Evolutionary conservation across 2,113 vertebrate species (phyloP), one percentile per base, ranked within the genome.

Genomic region (Phoenicopterus ruber): DNA sequence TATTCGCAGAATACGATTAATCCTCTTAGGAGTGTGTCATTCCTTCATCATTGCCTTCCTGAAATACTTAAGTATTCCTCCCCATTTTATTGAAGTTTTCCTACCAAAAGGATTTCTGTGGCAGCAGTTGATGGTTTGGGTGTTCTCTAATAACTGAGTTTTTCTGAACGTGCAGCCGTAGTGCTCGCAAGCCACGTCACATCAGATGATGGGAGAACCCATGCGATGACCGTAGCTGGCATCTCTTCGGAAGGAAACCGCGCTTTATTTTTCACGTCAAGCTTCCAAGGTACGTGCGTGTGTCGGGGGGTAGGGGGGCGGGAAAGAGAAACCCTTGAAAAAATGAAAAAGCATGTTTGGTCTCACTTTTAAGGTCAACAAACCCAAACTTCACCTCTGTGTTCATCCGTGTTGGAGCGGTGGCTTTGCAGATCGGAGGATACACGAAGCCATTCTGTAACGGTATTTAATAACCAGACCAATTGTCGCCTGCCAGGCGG

Each of bases 331-430:
- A 47, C 17, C 44, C 31, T 47, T 47, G 40, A 38, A 54, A 42
- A 47, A 50, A 40, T 4, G 7, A 47, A 31, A 44, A 55, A 81
- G 3, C 3, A 0, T 15, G 1, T 9, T 86, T 50, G 25, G 17
- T 13, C 52, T 82, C 63, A 10, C 11, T 38, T 58, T 50, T 17
- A 62, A 77, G 44, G 58, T 17, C 54, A 78, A 1, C 36, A 38
- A 40, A 70, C 46, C 19, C 7, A 22, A 82, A 36, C 1, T 0
- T 38, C 2, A 55, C 6, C 42, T 84, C 11, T 20, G 40, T 18
- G 1, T 34, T 36, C 1, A 0, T n/a, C 46, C 32, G 2, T 21
- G 2, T 6, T 6, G 83, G 86, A 22, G 20, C 0, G 1, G 32
- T 28, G 54, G 63, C 32, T 74, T 28, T 74, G 57, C 55, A 28